Base-by-base conservation (phyloP, 2,888 invertebrate species). In the Phasia obesa region DNA sequence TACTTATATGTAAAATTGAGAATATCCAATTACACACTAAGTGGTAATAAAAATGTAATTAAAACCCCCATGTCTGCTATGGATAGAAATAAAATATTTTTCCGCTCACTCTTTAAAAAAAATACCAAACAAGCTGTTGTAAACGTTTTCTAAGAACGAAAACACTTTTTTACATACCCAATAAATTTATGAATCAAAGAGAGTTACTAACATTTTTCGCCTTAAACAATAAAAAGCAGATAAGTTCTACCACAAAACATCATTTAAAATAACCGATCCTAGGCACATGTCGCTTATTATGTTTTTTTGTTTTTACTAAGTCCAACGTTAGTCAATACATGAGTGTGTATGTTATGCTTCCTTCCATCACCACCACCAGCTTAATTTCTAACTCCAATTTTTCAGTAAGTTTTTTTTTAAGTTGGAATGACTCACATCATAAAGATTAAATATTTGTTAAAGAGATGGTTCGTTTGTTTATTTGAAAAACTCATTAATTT, bases 211-310 rank as follows among this genome's bases (percentile, higher is more conserved):
- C 15, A 44, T 42, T 74, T 73, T 57, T 11, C 38, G 53, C 31
- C 71, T 60, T 75, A 49, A 71, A 21, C 25, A 70, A 74, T 78
- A 57, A 53, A 44, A 57, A 35, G 44, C 25, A 71, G 62, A 60
- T 62, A 62, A 55, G 11, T 76, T 57, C 44, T 44, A 81, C 70
- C 81, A 23, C 77, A 80, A 77, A 69, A 67, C 7, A 11, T 35
- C 55, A 53, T 65, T 67, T 4, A 42, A 27, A 70, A 55, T 49
- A 71, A n/a, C 21, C 49, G 62, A 51, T 59, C 49, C 44, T 4
- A 57, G 59, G 47, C 65, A 60, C 70, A 78, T 69, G 81, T 69
- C 60, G 17, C 6, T 15, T 42, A 15, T 47, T 19, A 5, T 51
- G 5, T 3, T 31, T 44, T 15, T 44, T 44, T 47, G 62, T 60